Percentiles rank a stretch among this genome's conserved stretches.
Evolutionary conservation across 2,888 invertebrate species (phyloP).

Genomic region (Aromia moschata): DNA sequence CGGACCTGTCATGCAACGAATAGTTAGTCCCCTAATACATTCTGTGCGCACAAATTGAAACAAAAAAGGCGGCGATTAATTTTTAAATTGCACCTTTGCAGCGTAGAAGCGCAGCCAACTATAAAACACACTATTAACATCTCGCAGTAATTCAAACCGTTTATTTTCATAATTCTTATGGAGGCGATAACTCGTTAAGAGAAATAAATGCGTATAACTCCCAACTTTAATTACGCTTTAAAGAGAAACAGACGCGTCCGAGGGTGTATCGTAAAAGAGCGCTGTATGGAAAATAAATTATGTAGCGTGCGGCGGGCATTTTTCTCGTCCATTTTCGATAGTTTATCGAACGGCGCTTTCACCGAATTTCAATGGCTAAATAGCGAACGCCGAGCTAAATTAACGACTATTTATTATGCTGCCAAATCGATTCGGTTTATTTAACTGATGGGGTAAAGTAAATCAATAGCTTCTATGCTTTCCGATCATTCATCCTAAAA

Average conservation of each 20-base stretch:
- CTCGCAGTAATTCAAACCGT: neutral
- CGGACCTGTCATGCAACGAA: no score
- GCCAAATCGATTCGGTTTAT: slow-evolving; percentile 29
- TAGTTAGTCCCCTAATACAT: no score
- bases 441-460: slow-evolving; percentile 14
- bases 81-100: neutral
- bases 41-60: no score
- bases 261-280: neutral
- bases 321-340: slow-evolving; percentile 35
- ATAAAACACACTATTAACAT: slow-evolving; percentile 4
- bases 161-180: slow-evolving; percentile 13
- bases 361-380: slow-evolving; percentile 27
- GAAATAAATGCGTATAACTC: slow-evolving; percentile 8
- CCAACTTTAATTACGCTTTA: slow-evolving; percentile 7
- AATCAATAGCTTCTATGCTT: slow-evolving; percentile 13
- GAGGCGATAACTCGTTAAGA: slow-evolving; percentile 6
- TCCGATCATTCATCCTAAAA: no score
- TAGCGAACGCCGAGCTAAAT: slow-evolving; percentile 17
- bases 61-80: neutral
- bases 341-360: slow-evolving; percentile 33
- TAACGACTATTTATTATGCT: slow-evolving; percentile 24
- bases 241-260: slow-evolving; percentile 8
- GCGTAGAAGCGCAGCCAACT: neutral
- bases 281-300: slow-evolving; percentile 20
- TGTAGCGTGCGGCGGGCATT: slow-evolving; percentile 32